Base-by-base conservation (phyloP, 2,113 vertebrate genomes). In the Osmerus mordax region DNA sequence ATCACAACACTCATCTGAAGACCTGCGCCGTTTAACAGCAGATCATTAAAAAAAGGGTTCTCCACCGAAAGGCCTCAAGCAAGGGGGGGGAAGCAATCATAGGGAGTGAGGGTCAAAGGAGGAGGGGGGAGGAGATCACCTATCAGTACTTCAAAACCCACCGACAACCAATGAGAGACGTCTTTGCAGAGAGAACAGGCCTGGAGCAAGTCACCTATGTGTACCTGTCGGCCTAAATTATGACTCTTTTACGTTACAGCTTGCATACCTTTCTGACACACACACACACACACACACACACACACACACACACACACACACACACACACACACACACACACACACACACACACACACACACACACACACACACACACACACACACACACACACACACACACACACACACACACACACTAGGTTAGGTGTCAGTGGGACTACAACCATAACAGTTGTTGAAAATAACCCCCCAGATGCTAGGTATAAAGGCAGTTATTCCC, bases 81-180 rank as follows among this genome's bases (percentile, higher is more conserved):
- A 58, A 54, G 25, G 19, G 53, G 16, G n/a, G 54, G 7, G 29
- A 12, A 58, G n/a, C 9, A 56, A 54, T 67, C 15, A 67, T 36
- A 52, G n/a, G 7, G 16, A 32, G 61, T 16, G 2, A 12, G 23
- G n/a, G 19, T 65, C 63, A 65, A 16, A 36, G 59, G 19, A 60
- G 58, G 58, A 60, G 58, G 58, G 19, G 58, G 25, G 28, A 63
- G 13, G 65, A 32, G 65, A 8, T 19, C n/a, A 66, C 28, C 2
- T 18, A 60, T 47, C 9, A 64, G 9, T 53, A 73, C 66, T 61
- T 70, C 25, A 19, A 72, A 72, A 67, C 55, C 4, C 15, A 19
- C 19, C 15, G 3, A 59, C 70, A 83, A 71, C 74, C 71, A 72
- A 75, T 74, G 67, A 77, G 74, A 81, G 3, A n/a, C 4, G 67